Base-by-base conservation (phyloP, 1,140 invertebrate genomes). In the Campodea augens region DNA sequence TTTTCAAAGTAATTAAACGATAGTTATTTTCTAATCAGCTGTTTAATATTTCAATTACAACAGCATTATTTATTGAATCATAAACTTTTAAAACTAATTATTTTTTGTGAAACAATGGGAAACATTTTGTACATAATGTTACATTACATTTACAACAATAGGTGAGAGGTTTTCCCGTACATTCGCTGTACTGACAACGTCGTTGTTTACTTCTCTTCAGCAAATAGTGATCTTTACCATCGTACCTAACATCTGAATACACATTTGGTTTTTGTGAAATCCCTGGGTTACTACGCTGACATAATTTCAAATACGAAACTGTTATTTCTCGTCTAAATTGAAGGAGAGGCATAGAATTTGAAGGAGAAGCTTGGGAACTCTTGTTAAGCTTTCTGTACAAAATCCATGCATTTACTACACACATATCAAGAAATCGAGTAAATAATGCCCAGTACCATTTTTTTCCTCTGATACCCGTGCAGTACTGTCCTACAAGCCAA, bases 401-500 rank as follows among this genome's bases (percentile, higher is more conserved):
- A 21, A 57, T 21, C 57, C 56, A 61, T 12, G 48, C 36, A 47
- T 56, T 58, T 19, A 59, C 53, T 25, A 50, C 37, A 48, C 38
- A 19, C 48, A 64, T 49, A 51, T 66, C 60, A 41, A 69, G 45
- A 22, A 67, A 51, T 46, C 67, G 61, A 44, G 58, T 63, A 52
- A 67, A 64, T 22, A 68, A 51, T 47, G 60, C 41, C 13, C 59
- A 49, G 47, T 61, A 59, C 58, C 59, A 66, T 51, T 64, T 59
- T 51, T 56, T 55, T 47, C 54, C 60, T 55, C 59, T 63, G 25
- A 62, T 61, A 50, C 56, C 51, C 53, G 67, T 64, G 38, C 58
- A 54, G 18, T 57, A 58, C 25, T 64, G 51, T 37, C 51, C 58
- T 7, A 32, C 7, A 10, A 32, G 27, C 27, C 7, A 10, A 32